These are phyloP conservation scores for Gryllus longicercus DNA, from an alignment of 2,888 invertebrate species.

Conservation along the genomic window DNA sequence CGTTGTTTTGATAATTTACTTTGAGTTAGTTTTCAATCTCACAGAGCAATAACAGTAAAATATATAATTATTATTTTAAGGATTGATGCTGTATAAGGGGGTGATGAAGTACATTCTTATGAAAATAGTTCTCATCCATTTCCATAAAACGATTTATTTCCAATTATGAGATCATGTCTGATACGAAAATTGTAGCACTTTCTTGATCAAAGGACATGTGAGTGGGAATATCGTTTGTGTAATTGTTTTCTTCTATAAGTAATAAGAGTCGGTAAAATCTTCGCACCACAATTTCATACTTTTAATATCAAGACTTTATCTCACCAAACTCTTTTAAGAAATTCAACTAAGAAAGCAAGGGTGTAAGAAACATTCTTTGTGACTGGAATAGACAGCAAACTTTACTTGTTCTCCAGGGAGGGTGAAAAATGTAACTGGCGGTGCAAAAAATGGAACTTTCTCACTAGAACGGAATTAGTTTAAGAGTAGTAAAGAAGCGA, in stretches of 20 bases:
- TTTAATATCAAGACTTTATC: not conserved
- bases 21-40: too few relatives aligned
- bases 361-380: not conserved
- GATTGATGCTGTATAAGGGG: too few relatives aligned
- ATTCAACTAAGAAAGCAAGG: not conserved
- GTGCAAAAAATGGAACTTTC: slow-evolving; percentile 17
- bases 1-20: too few relatives aligned
- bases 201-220: too few relatives aligned
- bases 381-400: slow-evolving; percentile 17
- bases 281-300: not conserved
- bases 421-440: slow-evolving; percentile 1
- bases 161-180: not conserved
- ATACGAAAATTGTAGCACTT: too few relatives aligned
- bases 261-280: too few relatives aligned
- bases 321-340: not conserved
- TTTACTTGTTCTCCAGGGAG: slow-evolving; percentile 11
- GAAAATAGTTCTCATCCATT: not conserved
- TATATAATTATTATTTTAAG: too few relatives aligned
- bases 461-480: not conserved
- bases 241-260: too few relatives aligned
- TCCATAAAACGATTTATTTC: not conserved
- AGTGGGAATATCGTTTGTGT: too few relatives aligned
- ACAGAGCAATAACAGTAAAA: too few relatives aligned
- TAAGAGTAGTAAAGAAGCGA: not conserved
- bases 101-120: not conserved